Conservation (phyloP, 37 sponge, comb jelly and placozoan species). For the Beroe forskalii region DNA sequence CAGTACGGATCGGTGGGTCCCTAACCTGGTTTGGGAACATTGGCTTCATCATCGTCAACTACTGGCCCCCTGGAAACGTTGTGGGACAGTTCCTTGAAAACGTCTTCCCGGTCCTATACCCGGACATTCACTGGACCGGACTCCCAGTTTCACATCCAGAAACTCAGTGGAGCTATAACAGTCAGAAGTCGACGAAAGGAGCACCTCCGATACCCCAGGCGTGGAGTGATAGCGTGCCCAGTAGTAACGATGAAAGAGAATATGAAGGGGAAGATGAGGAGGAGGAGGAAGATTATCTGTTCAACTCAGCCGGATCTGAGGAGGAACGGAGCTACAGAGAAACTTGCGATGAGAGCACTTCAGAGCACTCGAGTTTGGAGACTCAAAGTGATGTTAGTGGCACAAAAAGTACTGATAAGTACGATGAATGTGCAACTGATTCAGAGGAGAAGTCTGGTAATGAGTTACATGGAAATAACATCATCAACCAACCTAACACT, state of each 20-base stretch:
- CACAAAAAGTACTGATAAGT: background rate
- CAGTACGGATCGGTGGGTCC: background rate
- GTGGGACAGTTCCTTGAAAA: conserved; percentile 18
- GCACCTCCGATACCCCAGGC: background rate
- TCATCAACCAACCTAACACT: background rate
- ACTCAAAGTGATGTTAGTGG: background rate
- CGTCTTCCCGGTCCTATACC: background rate
- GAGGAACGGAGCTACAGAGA: background rate
- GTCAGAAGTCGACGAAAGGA: background rate
- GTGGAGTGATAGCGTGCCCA: background rate
- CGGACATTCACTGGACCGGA: background rate
- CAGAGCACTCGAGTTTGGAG: background rate
- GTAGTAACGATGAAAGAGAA: background rate
- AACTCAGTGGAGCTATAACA: background rate
- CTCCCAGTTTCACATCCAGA: background rate
- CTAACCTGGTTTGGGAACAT: conserved; percentile 49
- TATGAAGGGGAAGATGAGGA: background rate
- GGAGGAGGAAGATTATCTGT: background rate
- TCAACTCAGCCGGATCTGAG: background rate
- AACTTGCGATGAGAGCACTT: background rate
- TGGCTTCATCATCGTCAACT: conserved; percentile 41
- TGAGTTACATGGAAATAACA: background rate
- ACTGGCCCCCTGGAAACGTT: conserved; percentile 50
- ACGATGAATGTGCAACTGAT: background rate
- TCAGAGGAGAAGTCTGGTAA: background rate